Base-by-base conservation (phyloP, 2,888 invertebrate species). In the Epirrita christyi region DNA sequence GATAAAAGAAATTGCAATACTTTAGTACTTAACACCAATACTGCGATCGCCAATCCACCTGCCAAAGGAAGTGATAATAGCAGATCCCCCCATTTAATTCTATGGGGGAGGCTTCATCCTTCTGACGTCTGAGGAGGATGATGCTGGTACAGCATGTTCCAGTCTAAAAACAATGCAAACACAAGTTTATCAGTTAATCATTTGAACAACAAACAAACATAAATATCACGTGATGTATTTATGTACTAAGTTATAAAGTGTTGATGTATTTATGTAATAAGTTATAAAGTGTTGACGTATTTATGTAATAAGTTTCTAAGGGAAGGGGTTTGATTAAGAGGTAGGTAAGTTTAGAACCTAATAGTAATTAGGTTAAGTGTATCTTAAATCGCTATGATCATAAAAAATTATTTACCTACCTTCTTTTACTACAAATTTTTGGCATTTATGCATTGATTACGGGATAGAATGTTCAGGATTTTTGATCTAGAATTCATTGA, bases 151-250 rank as follows among this genome's bases (percentile, higher is more conserved):
- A 4, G 21, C 21, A 21, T 21, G 8, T 32, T 32, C 8, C 7
- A 32, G 32, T 2, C 8, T 32, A 1, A 32, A 4, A 32, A 32
- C 32, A 32, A 32, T 32, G 4, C 32, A 7, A 5, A 28, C 38
- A 34, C 34, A 58, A 58, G 49, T 58, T 29, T 41, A 34, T 37
- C 54, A 45, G 42, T 59, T 52, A 14, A 59, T 60, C 61, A 58
- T 56, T 71, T 76, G 71, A 61, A 63, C 63, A 64, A 70, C 63
- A 66, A 68, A 58, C 41, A 49, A 67, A 63, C 80, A 69, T 84
- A 84, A 80, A 81, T 78, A 76, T 64, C 49, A 32, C 38, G 47
- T 44, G 71, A 68, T 67, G 57, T 71, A 72, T 74, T 74, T 72
- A 66, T 66, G 59, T 42, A 45, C 27, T 28, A 69, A 72, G 71